Evolutionary conservation across 2,888 invertebrate genomes (phyloP).

Genomic region (Teleiodes luculella): DNA sequence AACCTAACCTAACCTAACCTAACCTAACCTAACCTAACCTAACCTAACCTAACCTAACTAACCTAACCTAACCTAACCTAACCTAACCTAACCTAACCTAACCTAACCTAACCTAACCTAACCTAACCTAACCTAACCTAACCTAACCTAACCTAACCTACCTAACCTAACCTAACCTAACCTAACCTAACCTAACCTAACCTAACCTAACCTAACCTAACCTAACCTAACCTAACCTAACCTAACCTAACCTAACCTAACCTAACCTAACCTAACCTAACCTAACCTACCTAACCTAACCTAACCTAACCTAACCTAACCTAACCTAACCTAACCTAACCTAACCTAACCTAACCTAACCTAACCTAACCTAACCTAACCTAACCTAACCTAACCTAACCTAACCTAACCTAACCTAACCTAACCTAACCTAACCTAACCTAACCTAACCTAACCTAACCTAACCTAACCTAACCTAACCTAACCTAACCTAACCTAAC

Average conservation of each 20-base stretch:
- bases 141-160: conserved; percentile 15
- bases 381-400: conserved; percentile 15
- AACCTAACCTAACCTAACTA: conserved; percentile 22
- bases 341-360: conserved; percentile 18
- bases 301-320: conserved; percentile 14
- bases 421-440: conserved; percentile 21
- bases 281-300: conserved; percentile 18
- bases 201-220: conserved; percentile 23
- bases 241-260: conserved; percentile 24
- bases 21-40: conserved; percentile 18
- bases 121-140: conserved; percentile 18
- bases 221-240: conserved; percentile 24
- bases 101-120: conserved; percentile 18
- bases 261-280: conserved; percentile 21
- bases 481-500: conserved; percentile 21
- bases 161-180: conserved; percentile 14
- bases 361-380: conserved; percentile 20
- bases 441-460: conserved; percentile 20
- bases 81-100: conserved; percentile 18
- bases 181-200: conserved; percentile 20
- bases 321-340: conserved; percentile 22
- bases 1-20: conserved; percentile 19
- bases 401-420: conserved; percentile 20
- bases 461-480: conserved; percentile 21
- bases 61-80: conserved; percentile 22